Conservation (phyloP, 2,797 vertebrate species). For the Columba guinea region DNA sequence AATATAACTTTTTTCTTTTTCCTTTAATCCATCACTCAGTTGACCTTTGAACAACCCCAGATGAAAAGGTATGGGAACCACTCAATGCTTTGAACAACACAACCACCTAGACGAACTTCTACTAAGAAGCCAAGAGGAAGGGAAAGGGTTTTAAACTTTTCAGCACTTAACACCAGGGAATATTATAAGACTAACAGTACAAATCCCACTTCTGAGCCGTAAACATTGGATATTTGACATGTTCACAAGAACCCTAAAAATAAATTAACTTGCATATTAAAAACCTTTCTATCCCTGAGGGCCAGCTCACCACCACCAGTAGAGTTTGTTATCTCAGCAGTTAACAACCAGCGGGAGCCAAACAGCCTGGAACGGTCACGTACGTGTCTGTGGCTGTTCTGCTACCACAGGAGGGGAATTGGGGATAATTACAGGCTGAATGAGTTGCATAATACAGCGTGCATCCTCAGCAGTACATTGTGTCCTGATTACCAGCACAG, state of each 20-base stretch:
- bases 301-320: neutral
- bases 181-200: neutral
- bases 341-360: neutral
- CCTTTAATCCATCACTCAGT: neutral
- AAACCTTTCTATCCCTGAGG: neutral
- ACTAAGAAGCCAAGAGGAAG: neutral
- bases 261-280: constrained; percentile 44
- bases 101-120: neutral
- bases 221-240: neutral
- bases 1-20: neutral
- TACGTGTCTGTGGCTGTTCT: constrained; percentile 57
- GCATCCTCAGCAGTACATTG: constrained; percentile 68
- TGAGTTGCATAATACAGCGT: constrained; percentile 65
- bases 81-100: neutral
- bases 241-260: neutral
- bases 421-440: constrained; percentile 76
- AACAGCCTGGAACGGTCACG: neutral
- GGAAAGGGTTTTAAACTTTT: neutral
- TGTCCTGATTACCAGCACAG: constrained; percentile 64
- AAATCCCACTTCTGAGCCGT: neutral
- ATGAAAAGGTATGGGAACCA: neutral
- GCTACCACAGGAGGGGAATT: constrained; percentile 49
- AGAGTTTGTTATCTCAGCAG: neutral
- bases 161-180: neutral
- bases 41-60: neutral